phyloP scores from a whole-genome alignment of 2,113 vertebrate genomes.

The Clarias batrachus region DNA sequence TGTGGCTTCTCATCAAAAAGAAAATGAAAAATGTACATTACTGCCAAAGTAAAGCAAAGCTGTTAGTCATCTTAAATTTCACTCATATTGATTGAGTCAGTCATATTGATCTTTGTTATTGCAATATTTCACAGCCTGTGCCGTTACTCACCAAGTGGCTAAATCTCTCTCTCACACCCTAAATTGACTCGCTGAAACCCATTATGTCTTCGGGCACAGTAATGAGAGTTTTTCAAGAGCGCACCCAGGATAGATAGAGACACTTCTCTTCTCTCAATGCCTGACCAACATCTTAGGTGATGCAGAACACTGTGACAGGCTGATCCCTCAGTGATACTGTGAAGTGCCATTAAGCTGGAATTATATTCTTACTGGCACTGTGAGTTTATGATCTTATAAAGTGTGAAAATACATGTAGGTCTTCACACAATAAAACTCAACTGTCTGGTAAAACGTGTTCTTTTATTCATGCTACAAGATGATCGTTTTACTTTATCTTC shows the following conservation, averaged over 20 bases:
- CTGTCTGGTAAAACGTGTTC: neutral
- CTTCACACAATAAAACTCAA: neutral
- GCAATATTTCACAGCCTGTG: neutral
- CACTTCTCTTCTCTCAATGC: neutral
- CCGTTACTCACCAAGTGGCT: neutral
- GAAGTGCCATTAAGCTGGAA: neutral
- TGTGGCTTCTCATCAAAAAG: slow-evolving; percentile 44
- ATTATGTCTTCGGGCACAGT: slow-evolving; percentile 27
- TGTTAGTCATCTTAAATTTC: neutral
- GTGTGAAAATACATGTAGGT: slow-evolving; percentile 11
- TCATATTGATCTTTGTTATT: slow-evolving; percentile 13
- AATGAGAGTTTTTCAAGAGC: slow-evolving; percentile 27
- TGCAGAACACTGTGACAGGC: neutral
- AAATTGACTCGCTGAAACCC: slow-evolving; percentile 2
- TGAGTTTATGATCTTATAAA: slow-evolving; percentile 26
- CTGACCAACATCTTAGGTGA: slow-evolving; percentile 26
- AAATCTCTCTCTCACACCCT: neutral
- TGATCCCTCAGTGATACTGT: neutral
- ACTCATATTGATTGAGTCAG: neutral
- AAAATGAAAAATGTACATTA: neutral
- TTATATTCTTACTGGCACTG: neutral
- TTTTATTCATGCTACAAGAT: neutral
- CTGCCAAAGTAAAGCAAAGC: neutral
- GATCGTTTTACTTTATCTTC: slow-evolving; percentile 6
- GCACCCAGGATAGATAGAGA: slow-evolving; percentile 26